Conservation (phyloP, 2,888 invertebrate species). For the Xanthia icteritia region DNA sequence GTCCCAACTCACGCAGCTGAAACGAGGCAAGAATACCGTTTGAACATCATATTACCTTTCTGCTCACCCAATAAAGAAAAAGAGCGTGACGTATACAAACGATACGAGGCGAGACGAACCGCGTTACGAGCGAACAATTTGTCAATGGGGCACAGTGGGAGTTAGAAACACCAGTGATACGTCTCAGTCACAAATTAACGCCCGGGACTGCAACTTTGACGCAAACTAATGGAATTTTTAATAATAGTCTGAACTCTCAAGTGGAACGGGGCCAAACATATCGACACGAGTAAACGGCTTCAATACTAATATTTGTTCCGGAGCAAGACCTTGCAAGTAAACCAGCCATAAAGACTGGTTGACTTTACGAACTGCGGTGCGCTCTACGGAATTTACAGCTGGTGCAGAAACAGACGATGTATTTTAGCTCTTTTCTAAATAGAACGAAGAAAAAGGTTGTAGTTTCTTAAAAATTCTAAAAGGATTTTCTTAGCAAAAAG, state of each 20-base stretch:
- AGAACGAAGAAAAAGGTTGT: slow-evolving; percentile 17
- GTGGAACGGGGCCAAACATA: slow-evolving; percentile 50
- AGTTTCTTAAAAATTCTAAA: neutral
- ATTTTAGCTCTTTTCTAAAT: slow-evolving; percentile 34
- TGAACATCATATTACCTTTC: slow-evolving; percentile 60
- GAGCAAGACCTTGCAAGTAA: slow-evolving; percentile 57
- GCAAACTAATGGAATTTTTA: slow-evolving; percentile 59
- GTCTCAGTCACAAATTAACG: slow-evolving; percentile 64
- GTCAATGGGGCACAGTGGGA: slow-evolving; percentile 68
- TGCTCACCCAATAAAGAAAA: slow-evolving; percentile 63
- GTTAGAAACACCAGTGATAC: slow-evolving; percentile 64
- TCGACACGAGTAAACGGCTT: slow-evolving; percentile 50
- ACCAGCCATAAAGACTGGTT: slow-evolving; percentile 53
- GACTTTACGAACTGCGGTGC: slow-evolving; percentile 48
- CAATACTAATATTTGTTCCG: slow-evolving; percentile 58
- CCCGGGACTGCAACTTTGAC: slow-evolving; percentile 49
- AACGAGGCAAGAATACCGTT: slow-evolving; percentile 61
- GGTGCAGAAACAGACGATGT: slow-evolving; percentile 39
- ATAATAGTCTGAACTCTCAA: slow-evolving; percentile 49
- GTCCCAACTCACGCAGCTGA: slow-evolving; percentile 42
- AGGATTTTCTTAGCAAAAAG: neutral
- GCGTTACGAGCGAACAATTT: slow-evolving; percentile 68
- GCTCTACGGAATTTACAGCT: slow-evolving; percentile 49
- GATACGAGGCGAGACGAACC: slow-evolving; percentile 61
- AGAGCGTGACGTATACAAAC: slow-evolving; percentile 64